Evolutionary conservation across 2,888 invertebrate genomes (phyloP).

Genomic region (Euphydryas editha): DNA sequence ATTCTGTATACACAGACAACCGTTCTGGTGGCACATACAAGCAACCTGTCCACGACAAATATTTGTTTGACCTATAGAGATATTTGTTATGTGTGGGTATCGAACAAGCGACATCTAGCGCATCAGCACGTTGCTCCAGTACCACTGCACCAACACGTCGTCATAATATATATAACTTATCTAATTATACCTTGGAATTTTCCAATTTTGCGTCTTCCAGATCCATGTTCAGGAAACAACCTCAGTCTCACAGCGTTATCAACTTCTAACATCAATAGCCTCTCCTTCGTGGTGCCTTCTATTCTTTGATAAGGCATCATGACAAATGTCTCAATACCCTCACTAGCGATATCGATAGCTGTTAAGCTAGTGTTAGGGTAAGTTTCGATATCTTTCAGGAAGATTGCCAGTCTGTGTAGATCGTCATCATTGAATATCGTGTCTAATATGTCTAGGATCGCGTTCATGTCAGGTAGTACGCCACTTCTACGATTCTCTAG

Average conservation of each 20-base stretch:
- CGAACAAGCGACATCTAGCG: too few species aligned
- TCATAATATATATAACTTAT: too few species aligned
- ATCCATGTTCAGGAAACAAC: background rate
- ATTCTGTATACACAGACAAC: too few species aligned
- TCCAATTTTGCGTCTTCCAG: background rate
- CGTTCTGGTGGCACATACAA: too few species aligned
- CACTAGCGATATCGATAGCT: conserved; percentile 16
- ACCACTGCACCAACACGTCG: too few species aligned
- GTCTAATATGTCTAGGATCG: conserved; percentile 36
- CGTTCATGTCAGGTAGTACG: conserved; percentile 31
- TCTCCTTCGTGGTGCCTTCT: conserved; percentile 29
- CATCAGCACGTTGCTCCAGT: too few species aligned
- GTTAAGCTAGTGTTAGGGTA: conserved; percentile 22
- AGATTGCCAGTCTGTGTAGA: conserved; percentile 4
- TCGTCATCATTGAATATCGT: conserved; percentile 27
- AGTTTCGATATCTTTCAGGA: conserved; percentile 23
- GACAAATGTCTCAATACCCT: conserved; percentile 15
- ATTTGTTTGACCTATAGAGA: too few species aligned
- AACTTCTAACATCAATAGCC: conserved; percentile 26
- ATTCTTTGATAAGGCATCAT: conserved; percentile 29
- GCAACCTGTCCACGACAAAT: too few species aligned
- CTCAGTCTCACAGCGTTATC: conserved; percentile 15
- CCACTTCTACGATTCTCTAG: conserved; percentile 12
- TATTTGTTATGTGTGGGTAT: too few species aligned
- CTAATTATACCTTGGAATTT: background rate